phyloP scores from a whole-genome alignment of 2,888 invertebrate species.

The Plutella xylostella region DNA sequence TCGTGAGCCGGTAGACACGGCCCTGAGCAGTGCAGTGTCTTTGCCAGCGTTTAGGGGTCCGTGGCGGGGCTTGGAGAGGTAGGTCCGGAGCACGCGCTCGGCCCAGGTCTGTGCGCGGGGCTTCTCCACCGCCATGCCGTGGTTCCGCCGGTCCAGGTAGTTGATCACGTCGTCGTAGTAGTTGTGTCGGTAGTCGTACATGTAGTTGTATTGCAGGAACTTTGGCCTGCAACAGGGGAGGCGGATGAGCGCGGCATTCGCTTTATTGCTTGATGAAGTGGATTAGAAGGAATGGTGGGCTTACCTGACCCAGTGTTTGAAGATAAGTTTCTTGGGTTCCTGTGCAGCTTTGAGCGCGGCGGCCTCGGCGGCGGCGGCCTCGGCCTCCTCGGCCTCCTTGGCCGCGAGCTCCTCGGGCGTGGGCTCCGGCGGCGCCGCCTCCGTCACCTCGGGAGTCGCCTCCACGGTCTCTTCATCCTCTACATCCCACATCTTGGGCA shows the following conservation, averaged over 20 bases:
- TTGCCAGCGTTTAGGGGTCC: slow-evolving; percentile 72
- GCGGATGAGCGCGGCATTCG: neutral
- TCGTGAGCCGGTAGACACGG: slow-evolving; percentile 74
- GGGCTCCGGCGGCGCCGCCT: slow-evolving; percentile 22
- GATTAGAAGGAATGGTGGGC: neutral
- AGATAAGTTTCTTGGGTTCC: slow-evolving; percentile 73
- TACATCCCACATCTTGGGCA: slow-evolving; percentile 66
- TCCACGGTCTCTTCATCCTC: slow-evolving; percentile 61
- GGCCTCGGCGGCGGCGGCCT: slow-evolving; percentile 32
- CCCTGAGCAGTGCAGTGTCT: slow-evolving; percentile 70
- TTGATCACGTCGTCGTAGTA: slow-evolving; percentile 89
- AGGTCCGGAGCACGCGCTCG: slow-evolving; percentile 82
- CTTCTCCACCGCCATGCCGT: slow-evolving; percentile 75
- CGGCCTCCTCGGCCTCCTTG: slow-evolving; percentile 21
- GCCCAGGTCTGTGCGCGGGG: slow-evolving; percentile 89
- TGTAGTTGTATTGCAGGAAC: slow-evolving; percentile 83
- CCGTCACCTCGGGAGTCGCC: slow-evolving; percentile 15
- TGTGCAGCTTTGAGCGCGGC: slow-evolving; percentile 55
- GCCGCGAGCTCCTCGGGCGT: slow-evolving; percentile 38
- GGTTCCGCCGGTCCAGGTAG: slow-evolving; percentile 81
- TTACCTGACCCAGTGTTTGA: slow-evolving; percentile 86
- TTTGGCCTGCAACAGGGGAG: slow-evolving; percentile 71
- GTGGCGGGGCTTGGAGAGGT: slow-evolving; percentile 73
- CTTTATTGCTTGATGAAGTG: neutral
- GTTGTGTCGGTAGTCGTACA: slow-evolving; percentile 86